Evolutionary conservation across 1,140 invertebrate genomes (phyloP).

Genomic region (Dinoponera quadriceps): DNA sequence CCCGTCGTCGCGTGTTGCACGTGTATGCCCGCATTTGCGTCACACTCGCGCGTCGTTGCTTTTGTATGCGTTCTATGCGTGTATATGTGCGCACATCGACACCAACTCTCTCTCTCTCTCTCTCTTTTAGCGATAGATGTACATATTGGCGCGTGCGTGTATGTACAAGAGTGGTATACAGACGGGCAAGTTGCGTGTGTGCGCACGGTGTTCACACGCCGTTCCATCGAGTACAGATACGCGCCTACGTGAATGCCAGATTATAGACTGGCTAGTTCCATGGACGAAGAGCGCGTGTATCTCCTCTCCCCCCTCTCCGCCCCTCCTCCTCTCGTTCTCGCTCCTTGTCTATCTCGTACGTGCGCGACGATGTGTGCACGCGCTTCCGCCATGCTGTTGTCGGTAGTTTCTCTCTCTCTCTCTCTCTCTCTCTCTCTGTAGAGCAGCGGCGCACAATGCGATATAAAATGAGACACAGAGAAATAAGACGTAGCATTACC

Average conservation of each 20-base stretch:
- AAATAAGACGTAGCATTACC: conserved; percentile 50
- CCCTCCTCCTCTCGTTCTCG: background rate
- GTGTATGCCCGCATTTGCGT: background rate
- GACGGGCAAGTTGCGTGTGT: no score
- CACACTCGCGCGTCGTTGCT: background rate
- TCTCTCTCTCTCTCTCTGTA: background rate
- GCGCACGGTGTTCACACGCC: background rate
- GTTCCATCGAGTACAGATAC: conserved; percentile 14
- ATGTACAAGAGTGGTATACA: no score
- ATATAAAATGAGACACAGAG: conserved; percentile 39
- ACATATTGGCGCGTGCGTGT: background rate
- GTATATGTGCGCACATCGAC: conserved; percentile 28
- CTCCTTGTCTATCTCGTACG: background rate
- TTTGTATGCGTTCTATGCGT: conserved; percentile 8
- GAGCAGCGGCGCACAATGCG: conserved; percentile 26
- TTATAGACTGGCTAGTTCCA: conserved; percentile 64
- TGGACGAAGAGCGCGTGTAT: conserved; percentile 1
- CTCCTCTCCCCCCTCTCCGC: conserved; percentile 28
- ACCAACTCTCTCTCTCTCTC: conserved; percentile 4
- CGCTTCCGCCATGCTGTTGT: conserved; percentile 21
- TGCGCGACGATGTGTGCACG: background rate
- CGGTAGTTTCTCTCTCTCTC: background rate
- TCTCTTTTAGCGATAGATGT: background rate
- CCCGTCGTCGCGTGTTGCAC: background rate
- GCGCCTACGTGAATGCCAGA: conserved; percentile 56